Base-by-base conservation (phyloP, 2,797 vertebrate genomes). In the Menidia menidia region DNA sequence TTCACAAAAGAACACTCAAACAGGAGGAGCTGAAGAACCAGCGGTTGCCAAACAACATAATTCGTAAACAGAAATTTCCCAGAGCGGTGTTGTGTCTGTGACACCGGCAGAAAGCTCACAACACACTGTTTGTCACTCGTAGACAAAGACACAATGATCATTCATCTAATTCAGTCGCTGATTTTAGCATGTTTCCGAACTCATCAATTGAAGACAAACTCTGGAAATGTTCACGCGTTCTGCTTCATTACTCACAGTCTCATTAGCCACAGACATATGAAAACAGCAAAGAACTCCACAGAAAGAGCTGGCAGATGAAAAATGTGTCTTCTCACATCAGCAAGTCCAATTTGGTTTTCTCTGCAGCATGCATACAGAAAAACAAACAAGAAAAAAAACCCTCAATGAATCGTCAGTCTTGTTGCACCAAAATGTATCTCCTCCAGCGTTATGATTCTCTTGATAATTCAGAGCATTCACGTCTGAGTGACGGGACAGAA, bases 401-500 rank as follows among this genome's bases (percentile, higher is more conserved):
- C 4, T 56, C 45, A 25, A 44, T 12, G 33, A 50, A 60, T 51
- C 9, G 1, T 9, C 31, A 0, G 33, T 53, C 70, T 61, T 31
- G 1, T 32, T 3, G 54, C 58, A 58, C 19, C 68, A 43, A 70
- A 68, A 73, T 35, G 14, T 42, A 68, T 62, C 76, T 78, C 72
- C 73, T 85, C 43, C 70, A 60, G 73, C 64, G 51, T 47, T 45
- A 10, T 74, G 62, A 81, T 84, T 64, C 30, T 32, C 68, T 81
- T 80, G 79, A 88, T 86, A 78, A 83, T 78, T 77, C 76, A 70
- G 7, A 45, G 41, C 4, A 44, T 59, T 71, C 77, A 82, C 68
- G 75, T 78, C 72, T 30, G 32, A 72, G 60, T 78, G 84, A 83
- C 74, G 72, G 25, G 42, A 61, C 64, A 77, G 60, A 73, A 45